phyloP scores from a whole-genome alignment of 1,140 invertebrate genomes.

The Drusus annulatus region DNA sequence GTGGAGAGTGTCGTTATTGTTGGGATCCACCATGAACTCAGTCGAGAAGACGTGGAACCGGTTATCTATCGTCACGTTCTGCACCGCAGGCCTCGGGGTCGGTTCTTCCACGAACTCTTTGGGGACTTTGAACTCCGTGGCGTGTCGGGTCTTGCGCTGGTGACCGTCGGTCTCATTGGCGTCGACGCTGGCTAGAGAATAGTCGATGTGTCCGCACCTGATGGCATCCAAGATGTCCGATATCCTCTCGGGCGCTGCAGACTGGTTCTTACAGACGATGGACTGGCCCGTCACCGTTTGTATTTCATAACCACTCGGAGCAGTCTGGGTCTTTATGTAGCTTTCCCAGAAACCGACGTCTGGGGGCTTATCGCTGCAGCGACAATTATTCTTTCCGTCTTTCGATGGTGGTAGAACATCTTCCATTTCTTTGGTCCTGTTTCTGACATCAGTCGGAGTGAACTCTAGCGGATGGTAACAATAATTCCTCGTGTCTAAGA shows the following conservation, averaged over 20 bases:
- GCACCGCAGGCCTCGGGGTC: background rate
- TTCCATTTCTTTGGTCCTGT: constrained; percentile 1
- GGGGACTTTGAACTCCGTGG: background rate
- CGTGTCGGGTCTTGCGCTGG: background rate
- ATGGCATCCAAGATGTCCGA: constrained; percentile 29
- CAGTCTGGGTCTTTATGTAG: background rate
- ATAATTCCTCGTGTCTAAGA: constrained; percentile 73
- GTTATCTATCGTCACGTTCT: constrained; percentile 45
- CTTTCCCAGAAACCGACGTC: constrained; percentile 14
- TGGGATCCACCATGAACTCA: constrained; percentile 22
- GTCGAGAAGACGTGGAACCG: constrained; percentile 45
- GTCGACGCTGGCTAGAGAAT: background rate
- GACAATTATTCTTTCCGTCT: background rate
- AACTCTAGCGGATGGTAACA: constrained; percentile 63
- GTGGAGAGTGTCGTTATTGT: background rate
- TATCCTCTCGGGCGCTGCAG: background rate
- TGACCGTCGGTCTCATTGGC: background rate
- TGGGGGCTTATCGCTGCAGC: background rate
- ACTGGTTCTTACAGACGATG: background rate
- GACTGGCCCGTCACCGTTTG: background rate
- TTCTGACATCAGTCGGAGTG: background rate
- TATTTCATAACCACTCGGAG: background rate
- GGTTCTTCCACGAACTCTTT: constrained; percentile 28
- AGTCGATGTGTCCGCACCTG: background rate
- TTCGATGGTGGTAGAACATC: background rate